These are phyloP conservation scores for Empis stercorea DNA, from an alignment of 2,888 invertebrate species.

Conservation along the genomic window DNA sequence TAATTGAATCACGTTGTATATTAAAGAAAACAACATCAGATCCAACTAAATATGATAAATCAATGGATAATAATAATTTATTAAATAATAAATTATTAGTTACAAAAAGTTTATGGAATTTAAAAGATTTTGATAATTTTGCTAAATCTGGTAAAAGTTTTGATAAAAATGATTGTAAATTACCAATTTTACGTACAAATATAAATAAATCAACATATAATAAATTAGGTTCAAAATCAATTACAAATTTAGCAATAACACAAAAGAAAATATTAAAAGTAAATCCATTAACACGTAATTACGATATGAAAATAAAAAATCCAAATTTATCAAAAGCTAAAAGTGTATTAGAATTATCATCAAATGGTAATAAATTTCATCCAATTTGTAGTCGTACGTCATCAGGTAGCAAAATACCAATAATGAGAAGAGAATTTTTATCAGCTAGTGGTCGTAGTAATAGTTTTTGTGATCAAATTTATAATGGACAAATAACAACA, in stretches of 20 bases:
- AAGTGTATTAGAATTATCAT: conserved; percentile 43
- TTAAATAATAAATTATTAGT: conserved; percentile 32
- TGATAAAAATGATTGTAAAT: conserved; percentile 36
- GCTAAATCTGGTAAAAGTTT: conserved; percentile 33
- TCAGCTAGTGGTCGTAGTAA: conserved; percentile 24
- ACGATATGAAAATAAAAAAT: no score
- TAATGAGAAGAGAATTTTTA: conserved; percentile 28
- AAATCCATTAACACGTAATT: no score
- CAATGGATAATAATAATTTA: conserved; percentile 1
- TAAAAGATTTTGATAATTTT: conserved; percentile 44
- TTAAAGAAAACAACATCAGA: conserved; percentile 41
- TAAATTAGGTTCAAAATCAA: conserved; percentile 28
- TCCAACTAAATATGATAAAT: conserved; percentile 21
- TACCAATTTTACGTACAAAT: conserved; percentile 25
- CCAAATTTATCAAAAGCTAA: conserved; percentile 38
- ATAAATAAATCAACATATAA: conserved; percentile 26
- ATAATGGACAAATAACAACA: not conserved
- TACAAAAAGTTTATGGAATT: conserved; percentile 46
- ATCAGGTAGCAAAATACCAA: conserved; percentile 48
- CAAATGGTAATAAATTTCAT: conserved; percentile 33
- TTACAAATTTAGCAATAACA: conserved; percentile 13
- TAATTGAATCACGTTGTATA: conserved; percentile 55
- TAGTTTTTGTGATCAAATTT: conserved; percentile 21
- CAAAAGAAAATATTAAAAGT: conserved; percentile 5
- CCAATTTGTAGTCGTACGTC: conserved; percentile 27